A percentile compares a stretch with the other conserved stretches of the same genome.
Evolutionary conservation across 2,888 invertebrate species (phyloP).

Genomic region (Hermaeophaga mercurialis): DNA sequence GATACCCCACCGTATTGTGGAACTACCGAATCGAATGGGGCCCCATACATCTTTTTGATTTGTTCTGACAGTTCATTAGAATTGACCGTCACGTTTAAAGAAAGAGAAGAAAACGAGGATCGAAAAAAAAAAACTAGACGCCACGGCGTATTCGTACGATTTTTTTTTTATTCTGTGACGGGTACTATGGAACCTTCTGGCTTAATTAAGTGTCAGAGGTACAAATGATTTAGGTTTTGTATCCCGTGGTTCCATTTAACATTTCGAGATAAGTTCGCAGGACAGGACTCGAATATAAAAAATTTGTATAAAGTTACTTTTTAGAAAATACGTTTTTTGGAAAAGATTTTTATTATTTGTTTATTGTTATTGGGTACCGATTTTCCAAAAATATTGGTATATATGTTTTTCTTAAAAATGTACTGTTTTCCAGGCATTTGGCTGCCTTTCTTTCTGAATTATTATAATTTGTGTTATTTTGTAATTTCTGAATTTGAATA

Average conservation of each 20-base stretch:
- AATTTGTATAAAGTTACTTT: no score
- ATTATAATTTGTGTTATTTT: no score
- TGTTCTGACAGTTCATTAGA: slow-evolving; percentile 37
- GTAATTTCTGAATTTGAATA: no score
- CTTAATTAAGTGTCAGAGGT: slow-evolving; percentile 49
- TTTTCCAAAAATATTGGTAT: no score
- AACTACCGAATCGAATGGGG: slow-evolving; percentile 25
- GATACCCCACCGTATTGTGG: slow-evolving; percentile 16
- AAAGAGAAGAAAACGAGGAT: not conserved
- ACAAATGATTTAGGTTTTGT: slow-evolving; percentile 49
- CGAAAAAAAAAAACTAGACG: not conserved
- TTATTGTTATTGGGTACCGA: no score
- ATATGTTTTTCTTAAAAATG: no score
- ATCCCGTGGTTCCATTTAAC: slow-evolving; percentile 43
- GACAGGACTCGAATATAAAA: slow-evolving; percentile 20
- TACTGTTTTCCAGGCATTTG: no score
- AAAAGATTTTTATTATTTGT: no score
- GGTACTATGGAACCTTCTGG: slow-evolving; percentile 30
- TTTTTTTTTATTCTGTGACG: slow-evolving; percentile 26
- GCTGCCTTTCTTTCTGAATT: no score
- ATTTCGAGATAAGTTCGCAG: slow-evolving; percentile 31
- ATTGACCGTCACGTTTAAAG: slow-evolving; percentile 11
- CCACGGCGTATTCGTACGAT: slow-evolving; percentile 7
- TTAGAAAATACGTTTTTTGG: no score
- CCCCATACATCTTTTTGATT: slow-evolving; percentile 33